Percentiles rank a stretch among this genome's conserved stretches.
These are phyloP conservation scores for Pedionomus torquatus DNA, from an alignment of 2,113 vertebrate species.

Conservation along the genomic window DNA sequence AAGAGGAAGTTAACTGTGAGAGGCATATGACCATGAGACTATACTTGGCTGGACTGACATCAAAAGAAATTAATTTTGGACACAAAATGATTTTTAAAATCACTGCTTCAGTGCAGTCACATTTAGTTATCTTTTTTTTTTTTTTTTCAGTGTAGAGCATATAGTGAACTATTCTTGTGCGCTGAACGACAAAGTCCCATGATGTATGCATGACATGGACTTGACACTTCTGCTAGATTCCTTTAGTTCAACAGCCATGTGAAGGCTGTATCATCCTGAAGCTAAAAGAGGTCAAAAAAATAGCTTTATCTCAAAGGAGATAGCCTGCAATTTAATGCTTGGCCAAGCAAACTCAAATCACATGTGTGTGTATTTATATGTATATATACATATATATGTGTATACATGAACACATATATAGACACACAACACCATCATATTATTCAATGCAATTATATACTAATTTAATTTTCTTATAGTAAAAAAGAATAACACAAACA, in stretches of 20 bases:
- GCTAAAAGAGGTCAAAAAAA: background rate
- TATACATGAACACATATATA: background rate
- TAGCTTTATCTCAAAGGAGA: background rate
- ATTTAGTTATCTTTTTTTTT: background rate
- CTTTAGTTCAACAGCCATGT: constrained; percentile 18
- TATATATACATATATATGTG: background rate
- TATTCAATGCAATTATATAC: background rate
- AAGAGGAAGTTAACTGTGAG: constrained; percentile 22
- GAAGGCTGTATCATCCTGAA: constrained; percentile 10
- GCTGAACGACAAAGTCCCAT: background rate
- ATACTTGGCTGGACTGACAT: constrained; percentile 1
- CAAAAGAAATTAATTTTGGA: constrained; percentile 15
- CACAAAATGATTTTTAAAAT: background rate
- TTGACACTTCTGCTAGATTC: constrained; percentile 16
- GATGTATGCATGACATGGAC: background rate
- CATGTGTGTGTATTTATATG: background rate
- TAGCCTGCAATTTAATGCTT: background rate
- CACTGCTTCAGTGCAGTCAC: background rate
- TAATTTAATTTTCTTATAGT: background rate
- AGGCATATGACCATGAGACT: constrained; percentile 7
- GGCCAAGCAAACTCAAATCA: background rate
- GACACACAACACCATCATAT: background rate
- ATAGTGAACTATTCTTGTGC: constrained; percentile 6
- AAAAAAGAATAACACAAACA: background rate
- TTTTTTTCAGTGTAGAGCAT: background rate